Evolutionary conservation across 2,113 vertebrate genomes (phyloP).

Genomic region (Microtus ochrogaster): DNA sequence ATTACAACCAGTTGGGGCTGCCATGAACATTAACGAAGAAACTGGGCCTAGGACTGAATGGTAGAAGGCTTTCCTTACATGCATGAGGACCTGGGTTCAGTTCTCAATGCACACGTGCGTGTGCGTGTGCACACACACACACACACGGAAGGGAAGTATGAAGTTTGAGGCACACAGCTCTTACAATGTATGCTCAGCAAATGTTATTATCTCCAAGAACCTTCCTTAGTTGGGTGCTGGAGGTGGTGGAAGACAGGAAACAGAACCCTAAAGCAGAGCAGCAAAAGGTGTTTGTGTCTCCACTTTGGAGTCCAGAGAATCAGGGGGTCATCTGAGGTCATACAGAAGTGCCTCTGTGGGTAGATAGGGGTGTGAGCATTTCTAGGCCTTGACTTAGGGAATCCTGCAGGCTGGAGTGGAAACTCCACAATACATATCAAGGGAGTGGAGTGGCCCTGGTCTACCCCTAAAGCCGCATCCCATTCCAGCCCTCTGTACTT

Average conservation of each 20-base stretch:
- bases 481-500: neutral
- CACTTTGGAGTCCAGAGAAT: neutral
- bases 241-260: neutral
- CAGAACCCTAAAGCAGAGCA: neutral
- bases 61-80: neutral
- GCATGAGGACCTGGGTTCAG: neutral
- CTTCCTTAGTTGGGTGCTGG: neutral
- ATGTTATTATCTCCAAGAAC: neutral
- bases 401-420: neutral
- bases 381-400: neutral
- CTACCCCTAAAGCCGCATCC: neutral
- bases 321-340: neutral
- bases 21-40: neutral
- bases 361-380: neutral
- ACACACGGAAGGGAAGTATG: neutral
- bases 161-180: neutral
- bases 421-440: neutral
- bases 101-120: no score
- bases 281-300: neutral
- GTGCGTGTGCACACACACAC: neutral
- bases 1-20: no score
- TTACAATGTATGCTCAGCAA: neutral
- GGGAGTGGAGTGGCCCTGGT: neutral
- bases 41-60: neutral
- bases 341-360: neutral